phyloP scores from a whole-genome alignment of 2,888 invertebrate species.

The Hanleya hanleyi region DNA sequence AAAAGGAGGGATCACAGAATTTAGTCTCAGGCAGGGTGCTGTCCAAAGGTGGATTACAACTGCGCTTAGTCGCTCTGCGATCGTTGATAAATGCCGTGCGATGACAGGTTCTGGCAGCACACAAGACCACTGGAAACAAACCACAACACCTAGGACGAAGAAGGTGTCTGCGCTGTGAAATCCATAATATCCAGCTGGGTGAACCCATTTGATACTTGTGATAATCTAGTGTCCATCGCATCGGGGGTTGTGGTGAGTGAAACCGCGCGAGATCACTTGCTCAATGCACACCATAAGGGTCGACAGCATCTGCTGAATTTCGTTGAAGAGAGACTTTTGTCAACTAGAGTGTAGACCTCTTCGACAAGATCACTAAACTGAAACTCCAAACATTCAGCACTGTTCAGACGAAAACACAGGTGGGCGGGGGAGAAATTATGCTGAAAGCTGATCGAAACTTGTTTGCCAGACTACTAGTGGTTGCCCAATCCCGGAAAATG shows the following conservation, averaged over 20 bases:
- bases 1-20: constrained; percentile 22
- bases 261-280: not conserved
- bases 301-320: not conserved
- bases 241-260: not conserved
- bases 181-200: not conserved
- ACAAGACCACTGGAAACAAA: not conserved
- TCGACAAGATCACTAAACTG: not conserved
- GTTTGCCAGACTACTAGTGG: constrained; percentile 13
- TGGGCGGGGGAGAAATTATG: not conserved
- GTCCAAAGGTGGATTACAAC: constrained; percentile 25
- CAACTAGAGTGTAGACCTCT: not conserved
- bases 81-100: constrained; percentile 13
- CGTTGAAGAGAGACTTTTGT: constrained; percentile 13
- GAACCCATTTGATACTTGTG: constrained; percentile 1
- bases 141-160: not conserved
- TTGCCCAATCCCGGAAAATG: constrained; percentile 12
- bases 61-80: constrained; percentile 7
- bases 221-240: not conserved
- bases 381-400: constrained; percentile 15
- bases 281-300: not conserved
- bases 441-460: constrained; percentile 6
- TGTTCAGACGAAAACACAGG: constrained; percentile 1
- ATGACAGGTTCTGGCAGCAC: constrained; percentile 5
- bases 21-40: constrained; percentile 17
- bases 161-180: not conserved